Evolutionary conservation across 2,888 invertebrate genomes (phyloP), one percentile per base, ranked within the genome.

Genomic region (Drosophila pegasa): DNA sequence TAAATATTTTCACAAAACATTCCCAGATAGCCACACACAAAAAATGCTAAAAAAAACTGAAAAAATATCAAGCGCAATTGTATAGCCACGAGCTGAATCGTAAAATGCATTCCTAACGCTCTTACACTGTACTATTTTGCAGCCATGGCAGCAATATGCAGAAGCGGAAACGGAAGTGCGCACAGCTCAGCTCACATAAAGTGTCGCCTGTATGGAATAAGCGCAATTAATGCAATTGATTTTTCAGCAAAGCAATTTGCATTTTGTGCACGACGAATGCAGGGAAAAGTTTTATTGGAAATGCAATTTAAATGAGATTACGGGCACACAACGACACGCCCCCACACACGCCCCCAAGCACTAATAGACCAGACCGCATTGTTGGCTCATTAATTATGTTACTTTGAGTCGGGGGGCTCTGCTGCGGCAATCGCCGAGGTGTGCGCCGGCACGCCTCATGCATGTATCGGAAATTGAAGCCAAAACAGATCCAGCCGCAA

Each of bases 311-410:
- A 85, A 66, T 60, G 63, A 61, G 71, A 81, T 78, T 73, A 81
- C 71, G 67, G 56, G 57, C 52, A 40, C 57, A 40, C 48, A 16
- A 31, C 48, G 58, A 22, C 69, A 75, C 77, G 80, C 80, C 78
- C 51, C 22, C 22, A 5, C 38, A 5, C 38, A 14, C 20, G 31
- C 57, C 9, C 40, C 37, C 9, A 6, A 12, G n/a, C 2, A 16
- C 33, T 56, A 61, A 58, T 43, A 66, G 60, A 60, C 27, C 47
- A 54, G 45, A 45, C 62, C 58, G 50, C 62, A 60, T 51, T 67
- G 71, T 58, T 65, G 61, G 29, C 71, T 84, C 85, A 84, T 84
- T 84, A 84, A 84, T 87, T 88, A 87, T 88, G 89, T 77, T 77
- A 73, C 81, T 77, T 80, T 67, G 63, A 79, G 76, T 57, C 56